phyloP scores from a whole-genome alignment of 64 coral and sea anemone genomes.

The Actinia equina region DNA sequence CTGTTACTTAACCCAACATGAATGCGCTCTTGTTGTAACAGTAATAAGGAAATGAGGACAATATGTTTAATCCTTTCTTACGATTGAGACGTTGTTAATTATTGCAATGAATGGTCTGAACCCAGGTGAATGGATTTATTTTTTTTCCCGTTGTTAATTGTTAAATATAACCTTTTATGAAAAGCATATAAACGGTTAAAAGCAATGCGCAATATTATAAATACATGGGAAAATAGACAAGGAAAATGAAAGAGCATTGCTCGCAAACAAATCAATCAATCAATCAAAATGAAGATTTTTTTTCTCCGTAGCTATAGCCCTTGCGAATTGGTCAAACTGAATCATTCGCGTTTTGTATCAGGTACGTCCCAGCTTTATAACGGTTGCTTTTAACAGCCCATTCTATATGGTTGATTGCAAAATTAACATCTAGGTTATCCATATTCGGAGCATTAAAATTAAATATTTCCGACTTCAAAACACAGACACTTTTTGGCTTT shows the following conservation, averaged over 20 bases:
- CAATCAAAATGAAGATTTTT: too few relatives aligned
- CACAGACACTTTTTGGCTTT: background rate
- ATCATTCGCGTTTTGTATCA: too few relatives aligned
- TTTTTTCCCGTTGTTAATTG: too few relatives aligned
- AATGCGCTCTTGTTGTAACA: background rate
- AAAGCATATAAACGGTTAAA: background rate
- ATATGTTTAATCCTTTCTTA: background rate
- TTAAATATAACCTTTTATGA: background rate
- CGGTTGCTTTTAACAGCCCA: too few relatives aligned
- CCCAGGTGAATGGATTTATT: too few relatives aligned
- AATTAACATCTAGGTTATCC: background rate
- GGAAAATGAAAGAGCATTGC: too few relatives aligned
- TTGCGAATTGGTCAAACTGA: too few relatives aligned
- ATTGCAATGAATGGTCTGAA: too few relatives aligned
- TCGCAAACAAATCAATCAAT: too few relatives aligned
- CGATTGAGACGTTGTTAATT: background rate
- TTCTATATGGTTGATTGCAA: background rate
- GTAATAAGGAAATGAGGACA: background rate
- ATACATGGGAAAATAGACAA: too few relatives aligned
- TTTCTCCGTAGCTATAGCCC: too few relatives aligned
- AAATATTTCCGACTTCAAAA: background rate
- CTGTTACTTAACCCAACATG: background rate
- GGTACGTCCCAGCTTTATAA: too few relatives aligned
- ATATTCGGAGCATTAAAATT: background rate
- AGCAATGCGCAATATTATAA: background rate